Evolutionary conservation across 2,888 invertebrate genomes (phyloP).

Genomic region (Nezara viridula): DNA sequence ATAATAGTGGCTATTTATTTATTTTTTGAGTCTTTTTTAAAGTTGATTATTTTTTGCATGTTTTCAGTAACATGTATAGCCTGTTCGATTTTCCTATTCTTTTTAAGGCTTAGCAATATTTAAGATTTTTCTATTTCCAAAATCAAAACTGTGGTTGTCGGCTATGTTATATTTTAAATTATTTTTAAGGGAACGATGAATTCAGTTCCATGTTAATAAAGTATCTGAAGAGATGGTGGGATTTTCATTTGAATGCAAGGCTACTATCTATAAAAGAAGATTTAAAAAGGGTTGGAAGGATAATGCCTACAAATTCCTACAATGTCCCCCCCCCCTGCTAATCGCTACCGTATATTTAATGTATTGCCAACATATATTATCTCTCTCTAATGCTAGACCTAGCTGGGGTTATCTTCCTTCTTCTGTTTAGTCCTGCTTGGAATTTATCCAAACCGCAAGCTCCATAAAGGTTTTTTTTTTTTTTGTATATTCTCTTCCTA

Average conservation of each 20-base stretch:
- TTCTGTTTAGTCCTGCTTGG: not conserved
- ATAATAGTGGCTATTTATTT: too few species aligned
- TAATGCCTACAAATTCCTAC: conserved; percentile 16
- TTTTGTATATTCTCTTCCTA: not conserved
- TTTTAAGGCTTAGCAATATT: too few species aligned
- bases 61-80: too few species aligned
- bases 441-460: not conserved
- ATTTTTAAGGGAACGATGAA: too few species aligned
- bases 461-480: not conserved
- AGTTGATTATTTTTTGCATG: too few species aligned
- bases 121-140: too few species aligned
- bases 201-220: too few species aligned
- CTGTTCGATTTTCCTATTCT: too few species aligned
- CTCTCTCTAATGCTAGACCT: not conserved
- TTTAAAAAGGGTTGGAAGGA: conserved; percentile 11
- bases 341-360: conserved; percentile 35
- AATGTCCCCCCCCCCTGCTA: not conserved
- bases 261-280: not conserved
- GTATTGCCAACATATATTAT: conserved; percentile 17
- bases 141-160: too few species aligned
- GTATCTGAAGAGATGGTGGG: not conserved
- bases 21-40: too few species aligned
- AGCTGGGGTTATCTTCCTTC: not conserved
- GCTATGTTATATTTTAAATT: too few species aligned
- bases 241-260: conserved; percentile 1